A percentile compares a stretch with the other conserved stretches of the same genome.
Conservation (phyloP, 64 coral and sea anemone species). For the Hydrozoanthus tunicans region DNA sequence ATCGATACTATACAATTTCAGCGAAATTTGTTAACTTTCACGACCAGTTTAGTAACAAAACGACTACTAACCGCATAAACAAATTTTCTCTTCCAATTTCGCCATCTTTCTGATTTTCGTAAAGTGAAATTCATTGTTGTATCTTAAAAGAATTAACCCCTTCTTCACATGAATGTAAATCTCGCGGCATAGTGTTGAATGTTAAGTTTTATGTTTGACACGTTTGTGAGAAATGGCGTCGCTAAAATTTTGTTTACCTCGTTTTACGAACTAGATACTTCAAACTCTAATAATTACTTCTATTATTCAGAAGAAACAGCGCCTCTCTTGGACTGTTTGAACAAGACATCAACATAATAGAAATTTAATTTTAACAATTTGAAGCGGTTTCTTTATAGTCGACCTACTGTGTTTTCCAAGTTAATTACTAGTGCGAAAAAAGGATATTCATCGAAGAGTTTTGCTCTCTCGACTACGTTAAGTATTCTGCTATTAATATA, state of each 20-base stretch:
- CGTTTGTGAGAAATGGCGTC: background rate
- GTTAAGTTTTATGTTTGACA: background rate
- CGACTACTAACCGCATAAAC: background rate
- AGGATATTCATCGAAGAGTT: background rate
- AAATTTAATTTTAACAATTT: constrained; percentile 62
- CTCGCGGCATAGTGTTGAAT: background rate
- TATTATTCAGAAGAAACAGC: constrained; percentile 41
- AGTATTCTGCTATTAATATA: background rate
- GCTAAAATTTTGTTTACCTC: constrained; percentile 25
- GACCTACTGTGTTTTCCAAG: background rate
- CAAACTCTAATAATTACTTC: constrained; percentile 39
- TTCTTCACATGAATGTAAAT: constrained; percentile 6
- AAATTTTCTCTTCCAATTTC: background rate
- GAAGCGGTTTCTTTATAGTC: constrained; percentile 46
- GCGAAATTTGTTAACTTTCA: no score
- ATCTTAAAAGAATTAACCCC: background rate
- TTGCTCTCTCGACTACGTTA: background rate
- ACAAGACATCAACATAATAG: constrained; percentile 52
- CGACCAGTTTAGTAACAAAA: background rate
- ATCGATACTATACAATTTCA: no score
- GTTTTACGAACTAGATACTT: constrained; percentile 21
- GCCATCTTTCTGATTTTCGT: background rate
- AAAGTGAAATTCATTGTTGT: background rate
- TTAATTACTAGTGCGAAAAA: background rate
- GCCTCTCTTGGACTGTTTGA: constrained; percentile 42